phyloP scores from a whole-genome alignment of 2,113 vertebrate genomes.

The Martes martes region DNA sequence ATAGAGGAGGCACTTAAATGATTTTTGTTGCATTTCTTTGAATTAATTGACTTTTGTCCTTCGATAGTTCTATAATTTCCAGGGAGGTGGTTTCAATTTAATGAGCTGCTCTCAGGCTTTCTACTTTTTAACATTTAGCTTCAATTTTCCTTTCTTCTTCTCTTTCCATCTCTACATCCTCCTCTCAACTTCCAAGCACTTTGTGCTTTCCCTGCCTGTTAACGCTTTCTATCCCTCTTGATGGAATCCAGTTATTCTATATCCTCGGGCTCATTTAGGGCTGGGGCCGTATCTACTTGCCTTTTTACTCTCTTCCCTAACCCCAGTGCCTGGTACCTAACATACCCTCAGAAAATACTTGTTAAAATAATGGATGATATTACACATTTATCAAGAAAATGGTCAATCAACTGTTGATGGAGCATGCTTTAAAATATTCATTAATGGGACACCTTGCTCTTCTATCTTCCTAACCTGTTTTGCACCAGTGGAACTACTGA shows the following conservation, averaged over 20 bases:
- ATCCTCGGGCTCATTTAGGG: not conserved
- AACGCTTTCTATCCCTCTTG: not conserved
- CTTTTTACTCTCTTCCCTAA: not conserved
- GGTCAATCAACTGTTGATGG: not conserved
- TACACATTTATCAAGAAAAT: conserved; percentile 18
- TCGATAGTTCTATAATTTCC: not conserved
- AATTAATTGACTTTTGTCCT: not conserved
- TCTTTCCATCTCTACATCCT: not conserved
- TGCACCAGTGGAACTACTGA: not conserved
- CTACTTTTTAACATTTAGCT: not conserved
- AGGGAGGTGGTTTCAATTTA: not conserved
- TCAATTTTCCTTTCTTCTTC: not conserved
- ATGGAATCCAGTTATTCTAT: not conserved
- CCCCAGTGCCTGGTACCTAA: not conserved
- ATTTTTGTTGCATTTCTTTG: not conserved
- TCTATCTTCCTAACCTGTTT: conserved; percentile 1
- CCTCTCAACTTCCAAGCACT: not conserved
- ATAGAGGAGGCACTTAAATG: not conserved
- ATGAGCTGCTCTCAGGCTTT: not conserved
- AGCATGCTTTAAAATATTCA: not conserved
- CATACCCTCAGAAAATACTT: not conserved
- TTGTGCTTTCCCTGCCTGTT: not conserved
- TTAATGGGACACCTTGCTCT: not conserved
- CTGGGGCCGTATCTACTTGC: not conserved
- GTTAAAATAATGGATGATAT: not conserved